Evolutionary conservation across 2,797 vertebrate species (phyloP).

Genomic region (Denticeps clupeoides): DNA sequence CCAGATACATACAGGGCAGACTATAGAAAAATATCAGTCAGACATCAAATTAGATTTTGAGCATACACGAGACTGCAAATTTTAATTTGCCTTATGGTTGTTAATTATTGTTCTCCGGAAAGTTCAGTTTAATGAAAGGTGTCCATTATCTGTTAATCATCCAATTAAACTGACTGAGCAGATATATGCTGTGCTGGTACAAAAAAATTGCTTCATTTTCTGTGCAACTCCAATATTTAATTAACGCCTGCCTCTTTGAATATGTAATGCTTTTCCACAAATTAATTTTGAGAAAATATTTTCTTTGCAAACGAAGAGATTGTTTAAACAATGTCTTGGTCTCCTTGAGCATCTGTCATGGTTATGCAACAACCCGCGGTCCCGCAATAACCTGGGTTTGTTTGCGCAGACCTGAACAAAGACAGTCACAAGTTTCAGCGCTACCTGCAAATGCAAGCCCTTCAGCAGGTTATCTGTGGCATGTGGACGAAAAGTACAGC

Average conservation of each 20-base stretch:
- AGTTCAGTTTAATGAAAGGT: not conserved
- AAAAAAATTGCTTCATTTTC: conserved; percentile 10
- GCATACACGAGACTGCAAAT: not conserved
- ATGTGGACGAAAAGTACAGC: too few relatives aligned
- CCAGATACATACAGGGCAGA: too few relatives aligned
- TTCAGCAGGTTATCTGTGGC: too few relatives aligned
- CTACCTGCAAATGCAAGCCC: too few relatives aligned
- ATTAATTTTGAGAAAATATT: conserved; percentile 40
- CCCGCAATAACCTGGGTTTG: too few relatives aligned
- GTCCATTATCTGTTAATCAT: not conserved
- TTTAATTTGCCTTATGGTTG: not conserved
- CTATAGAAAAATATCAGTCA: not conserved
- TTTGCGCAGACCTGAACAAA: too few relatives aligned
- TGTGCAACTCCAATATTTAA: conserved; percentile 35
- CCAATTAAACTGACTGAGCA: conserved; percentile 29
- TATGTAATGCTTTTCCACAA: conserved; percentile 45
- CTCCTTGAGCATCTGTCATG: not conserved
- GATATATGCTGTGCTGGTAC: conserved; percentile 35
- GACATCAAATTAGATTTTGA: not conserved
- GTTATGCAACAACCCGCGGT: too few relatives aligned
- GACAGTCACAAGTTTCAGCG: too few relatives aligned
- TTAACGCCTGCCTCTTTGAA: conserved; percentile 40
- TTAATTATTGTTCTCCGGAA: not conserved
- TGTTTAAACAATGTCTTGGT: not conserved
- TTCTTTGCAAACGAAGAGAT: conserved; percentile 42